These are phyloP conservation scores for Steatornis caripensis DNA, from an alignment of 2,113 vertebrate species.

Conservation along the genomic window DNA sequence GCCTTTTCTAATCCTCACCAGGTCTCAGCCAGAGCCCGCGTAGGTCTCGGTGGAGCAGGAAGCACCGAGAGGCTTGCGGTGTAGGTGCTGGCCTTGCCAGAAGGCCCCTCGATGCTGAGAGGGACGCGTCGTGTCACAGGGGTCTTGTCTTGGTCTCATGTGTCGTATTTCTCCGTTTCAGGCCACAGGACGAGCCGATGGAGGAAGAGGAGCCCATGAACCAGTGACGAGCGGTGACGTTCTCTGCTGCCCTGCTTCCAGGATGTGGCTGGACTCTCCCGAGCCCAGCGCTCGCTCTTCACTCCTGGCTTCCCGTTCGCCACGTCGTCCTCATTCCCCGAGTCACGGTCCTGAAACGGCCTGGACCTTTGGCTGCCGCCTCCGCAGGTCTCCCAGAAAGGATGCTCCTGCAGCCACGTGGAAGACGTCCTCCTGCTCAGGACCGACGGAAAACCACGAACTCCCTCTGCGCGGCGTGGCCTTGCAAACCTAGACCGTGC, in stretches of 20 bases:
- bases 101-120: not conserved
- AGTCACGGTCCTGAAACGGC: not conserved
- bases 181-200: slow-evolving; percentile 66
- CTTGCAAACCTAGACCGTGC: not conserved
- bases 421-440: not conserved
- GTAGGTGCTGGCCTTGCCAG: not conserved
- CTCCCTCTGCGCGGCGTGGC: not conserved
- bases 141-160: not conserved
- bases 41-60: not conserved
- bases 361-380: not conserved
- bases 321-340: not conserved
- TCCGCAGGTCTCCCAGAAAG: not conserved
- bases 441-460: not conserved
- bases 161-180: not conserved
- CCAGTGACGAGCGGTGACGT: slow-evolving; percentile 12
- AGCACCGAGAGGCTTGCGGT: not conserved
- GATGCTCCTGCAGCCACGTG: not conserved
- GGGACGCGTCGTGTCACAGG: fast-evolving
- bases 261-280: not conserved
- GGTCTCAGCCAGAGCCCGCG: not conserved
- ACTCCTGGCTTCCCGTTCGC: not conserved
- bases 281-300: not conserved
- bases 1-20: not conserved
- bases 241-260: not conserved
- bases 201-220: slow-evolving; percentile 70